These are phyloP conservation scores for Trichonephila clavata DNA, from an alignment of 1,140 invertebrate species.

Conservation along the genomic window DNA sequence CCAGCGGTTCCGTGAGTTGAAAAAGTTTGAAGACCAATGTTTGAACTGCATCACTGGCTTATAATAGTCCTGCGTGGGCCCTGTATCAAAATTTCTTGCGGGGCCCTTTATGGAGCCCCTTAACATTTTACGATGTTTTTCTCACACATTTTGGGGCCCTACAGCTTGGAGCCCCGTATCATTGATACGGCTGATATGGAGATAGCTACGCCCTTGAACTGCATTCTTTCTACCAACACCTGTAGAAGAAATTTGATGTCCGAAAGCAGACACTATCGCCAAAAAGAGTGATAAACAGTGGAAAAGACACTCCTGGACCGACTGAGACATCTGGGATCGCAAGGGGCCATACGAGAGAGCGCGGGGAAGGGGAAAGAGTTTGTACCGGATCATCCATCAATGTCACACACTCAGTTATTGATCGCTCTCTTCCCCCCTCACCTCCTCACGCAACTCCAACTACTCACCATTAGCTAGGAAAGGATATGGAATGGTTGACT, in stretches of 20 bases:
- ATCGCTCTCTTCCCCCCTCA: constrained; percentile 18
- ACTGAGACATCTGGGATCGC: constrained; percentile 59
- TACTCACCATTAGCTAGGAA: constrained; percentile 23
- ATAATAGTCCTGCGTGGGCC: too few species aligned
- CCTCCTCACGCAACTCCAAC: constrained; percentile 38
- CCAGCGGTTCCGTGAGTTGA: too few species aligned
- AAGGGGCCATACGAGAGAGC: not conserved
- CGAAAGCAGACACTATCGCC: not conserved
- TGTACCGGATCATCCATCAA: constrained; percentile 56
- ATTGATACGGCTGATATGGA: too few species aligned
- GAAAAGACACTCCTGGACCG: not conserved
- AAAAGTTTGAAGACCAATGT: too few species aligned
- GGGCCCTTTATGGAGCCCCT: too few species aligned
- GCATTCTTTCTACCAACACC: not conserved
- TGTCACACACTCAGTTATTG: constrained; percentile 69
- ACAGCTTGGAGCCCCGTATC: too few species aligned
- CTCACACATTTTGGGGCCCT: too few species aligned
- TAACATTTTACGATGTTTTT: too few species aligned
- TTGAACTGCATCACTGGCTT: too few species aligned
- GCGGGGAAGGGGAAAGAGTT: not conserved
- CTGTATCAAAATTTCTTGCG: too few species aligned
- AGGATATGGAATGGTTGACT: constrained; percentile 47
- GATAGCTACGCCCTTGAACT: too few species aligned
- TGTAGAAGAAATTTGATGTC: not conserved
- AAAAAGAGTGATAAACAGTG: not conserved